These are phyloP conservation scores for Ricordea florida DNA, from an alignment of 92 coral and sea anemone species.

Conservation along the genomic window DNA sequence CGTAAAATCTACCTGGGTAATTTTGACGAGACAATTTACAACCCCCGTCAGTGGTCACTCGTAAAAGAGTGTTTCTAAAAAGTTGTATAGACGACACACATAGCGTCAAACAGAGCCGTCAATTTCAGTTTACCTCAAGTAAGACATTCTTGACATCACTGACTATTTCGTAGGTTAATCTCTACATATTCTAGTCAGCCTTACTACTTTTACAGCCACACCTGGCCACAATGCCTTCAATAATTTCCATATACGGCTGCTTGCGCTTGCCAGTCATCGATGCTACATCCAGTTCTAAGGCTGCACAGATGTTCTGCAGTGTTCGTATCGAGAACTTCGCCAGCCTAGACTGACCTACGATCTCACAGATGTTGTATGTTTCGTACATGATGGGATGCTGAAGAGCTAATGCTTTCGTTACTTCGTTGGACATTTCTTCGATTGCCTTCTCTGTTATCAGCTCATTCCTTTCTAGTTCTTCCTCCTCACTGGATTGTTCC, in stretches of 20 bases:
- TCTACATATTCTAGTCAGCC: too few species aligned
- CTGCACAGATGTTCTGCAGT: not conserved
- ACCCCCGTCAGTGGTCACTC: too few species aligned
- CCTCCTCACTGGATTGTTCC: not conserved
- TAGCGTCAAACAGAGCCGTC: too few species aligned
- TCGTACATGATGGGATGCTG: slow-evolving; percentile 9
- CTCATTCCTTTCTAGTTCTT: not conserved
- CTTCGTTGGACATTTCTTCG: slow-evolving; percentile 1
- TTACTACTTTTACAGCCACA: not conserved
- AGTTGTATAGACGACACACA: too few species aligned
- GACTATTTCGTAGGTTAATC: too few species aligned
- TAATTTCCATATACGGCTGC: not conserved
- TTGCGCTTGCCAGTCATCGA: not conserved
- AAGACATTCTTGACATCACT: too few species aligned
- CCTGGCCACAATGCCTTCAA: not conserved
- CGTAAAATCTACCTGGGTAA: too few species aligned
- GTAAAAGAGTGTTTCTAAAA: too few species aligned
- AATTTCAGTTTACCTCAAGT: too few species aligned
- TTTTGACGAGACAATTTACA: too few species aligned
- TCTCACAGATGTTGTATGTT: not conserved
- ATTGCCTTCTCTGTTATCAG: not conserved
- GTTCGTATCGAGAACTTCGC: not conserved
- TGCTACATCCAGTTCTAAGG: not conserved
- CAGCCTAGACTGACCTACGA: not conserved
- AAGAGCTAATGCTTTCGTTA: not conserved